Evolutionary conservation across 1,140 invertebrate genomes (phyloP).

Genomic region (Drosophila elegans): DNA sequence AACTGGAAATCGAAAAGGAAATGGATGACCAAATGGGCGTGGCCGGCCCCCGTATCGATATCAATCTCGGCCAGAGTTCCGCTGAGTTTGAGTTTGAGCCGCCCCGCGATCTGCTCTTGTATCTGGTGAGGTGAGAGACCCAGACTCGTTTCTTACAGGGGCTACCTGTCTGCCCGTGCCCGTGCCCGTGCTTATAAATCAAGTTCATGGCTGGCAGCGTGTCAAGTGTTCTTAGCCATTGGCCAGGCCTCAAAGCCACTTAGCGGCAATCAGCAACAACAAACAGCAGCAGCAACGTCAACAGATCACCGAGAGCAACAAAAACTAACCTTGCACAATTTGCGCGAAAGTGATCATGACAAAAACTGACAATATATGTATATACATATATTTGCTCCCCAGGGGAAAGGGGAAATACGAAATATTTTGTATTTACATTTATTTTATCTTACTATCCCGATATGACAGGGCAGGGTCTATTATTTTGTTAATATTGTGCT

Average conservation of each 20-base stretch:
- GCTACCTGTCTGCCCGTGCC: slow-evolving; percentile 42
- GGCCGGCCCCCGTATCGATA: slow-evolving; percentile 52
- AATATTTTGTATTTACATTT: background rate
- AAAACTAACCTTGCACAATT: slow-evolving; percentile 76
- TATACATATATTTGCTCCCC: background rate
- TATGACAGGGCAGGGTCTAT: too few species aligned
- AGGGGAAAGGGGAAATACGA: slow-evolving; percentile 12
- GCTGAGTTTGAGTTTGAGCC: slow-evolving; percentile 86
- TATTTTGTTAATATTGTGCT: too few species aligned
- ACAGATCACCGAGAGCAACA: slow-evolving; percentile 25
- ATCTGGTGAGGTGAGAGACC: slow-evolving; percentile 87
- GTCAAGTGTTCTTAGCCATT: slow-evolving; percentile 73
- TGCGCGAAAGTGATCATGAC: slow-evolving; percentile 41
- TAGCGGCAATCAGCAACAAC: slow-evolving; percentile 25
- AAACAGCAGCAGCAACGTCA: slow-evolving; percentile 13
- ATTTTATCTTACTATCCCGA: too few species aligned
- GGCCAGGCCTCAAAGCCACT: slow-evolving; percentile 51
- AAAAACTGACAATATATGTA: slow-evolving; percentile 20
- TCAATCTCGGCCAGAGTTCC: slow-evolving; percentile 30
- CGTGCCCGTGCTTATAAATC: slow-evolving; percentile 72
- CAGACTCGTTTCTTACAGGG: slow-evolving; percentile 16
- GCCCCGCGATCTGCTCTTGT: slow-evolving; percentile 87
- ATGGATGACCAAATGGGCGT: slow-evolving; percentile 66
- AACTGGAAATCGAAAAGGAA: slow-evolving; percentile 85
- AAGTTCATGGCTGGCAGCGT: slow-evolving; percentile 75